These are phyloP conservation scores for Drosophila multiciliata DNA, from an alignment of 2,888 invertebrate genomes.

Conservation along the genomic window DNA sequence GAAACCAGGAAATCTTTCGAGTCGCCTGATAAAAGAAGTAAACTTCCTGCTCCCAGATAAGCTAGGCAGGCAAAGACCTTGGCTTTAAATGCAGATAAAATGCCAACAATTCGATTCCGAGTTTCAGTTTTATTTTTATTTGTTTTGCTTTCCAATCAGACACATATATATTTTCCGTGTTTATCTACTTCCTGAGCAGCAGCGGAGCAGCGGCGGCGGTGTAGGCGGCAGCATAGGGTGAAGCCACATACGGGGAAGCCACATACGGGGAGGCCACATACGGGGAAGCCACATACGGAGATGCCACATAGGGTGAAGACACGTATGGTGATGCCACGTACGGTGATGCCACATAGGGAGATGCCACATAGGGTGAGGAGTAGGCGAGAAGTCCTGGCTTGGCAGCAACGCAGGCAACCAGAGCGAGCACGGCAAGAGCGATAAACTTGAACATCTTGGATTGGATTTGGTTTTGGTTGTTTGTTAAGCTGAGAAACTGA, in stretches of 20 bases:
- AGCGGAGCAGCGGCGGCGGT: slow-evolving; percentile 60
- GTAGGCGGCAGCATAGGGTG: slow-evolving; percentile 64
- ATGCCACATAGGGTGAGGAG: slow-evolving; percentile 85
- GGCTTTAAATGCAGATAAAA: slow-evolving; percentile 33
- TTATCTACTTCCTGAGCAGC: slow-evolving; percentile 66
- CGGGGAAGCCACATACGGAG: slow-evolving; percentile 68
- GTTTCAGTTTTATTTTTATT: slow-evolving; percentile 25
- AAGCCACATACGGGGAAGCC: slow-evolving; percentile 54
- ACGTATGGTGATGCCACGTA: slow-evolving; percentile 83
- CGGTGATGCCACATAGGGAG: slow-evolving; percentile 80
- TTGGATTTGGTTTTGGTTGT: slow-evolving; percentile 19
- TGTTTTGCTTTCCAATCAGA: slow-evolving; percentile 8
- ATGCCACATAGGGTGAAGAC: slow-evolving; percentile 79
- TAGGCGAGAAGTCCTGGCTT: slow-evolving; percentile 82
- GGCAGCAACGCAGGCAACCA: slow-evolving; percentile 77
- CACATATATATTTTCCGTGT: slow-evolving; percentile 22
- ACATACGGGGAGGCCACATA: slow-evolving; percentile 68
- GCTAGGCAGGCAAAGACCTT: slow-evolving; percentile 54
- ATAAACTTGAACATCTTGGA: slow-evolving; percentile 74
- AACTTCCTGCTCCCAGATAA: slow-evolving; percentile 53
- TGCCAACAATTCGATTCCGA: slow-evolving; percentile 22
- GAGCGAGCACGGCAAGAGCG: slow-evolving; percentile 76
- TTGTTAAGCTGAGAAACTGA: slow-evolving; percentile 40
- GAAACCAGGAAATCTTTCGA: slow-evolving; percentile 32
- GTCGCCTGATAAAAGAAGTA: slow-evolving; percentile 10